Evolutionary conservation across 2,113 vertebrate genomes (phyloP).

Genomic region (Bujurquina vittata): DNA sequence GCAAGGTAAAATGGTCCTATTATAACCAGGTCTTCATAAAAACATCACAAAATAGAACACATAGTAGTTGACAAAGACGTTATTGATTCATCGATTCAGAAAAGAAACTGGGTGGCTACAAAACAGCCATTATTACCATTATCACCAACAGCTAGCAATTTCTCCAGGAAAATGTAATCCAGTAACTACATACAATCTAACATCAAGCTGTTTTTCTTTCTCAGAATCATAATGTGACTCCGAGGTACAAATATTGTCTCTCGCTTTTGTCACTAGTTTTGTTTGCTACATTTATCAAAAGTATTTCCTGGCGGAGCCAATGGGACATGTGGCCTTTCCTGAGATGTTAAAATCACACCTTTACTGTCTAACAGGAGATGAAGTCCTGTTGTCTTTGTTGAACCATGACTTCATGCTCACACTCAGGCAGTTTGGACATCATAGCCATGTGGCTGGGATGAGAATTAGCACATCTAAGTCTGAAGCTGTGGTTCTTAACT

Average conservation of each 20-base stretch:
- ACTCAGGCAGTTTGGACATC: neutral
- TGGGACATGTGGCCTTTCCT: too few relatives aligned
- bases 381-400: neutral
- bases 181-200: neutral
- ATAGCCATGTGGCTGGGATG: neutral
- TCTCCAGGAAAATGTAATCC: neutral
- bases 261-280: neutral
- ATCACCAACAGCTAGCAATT: neutral
- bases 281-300: neutral
- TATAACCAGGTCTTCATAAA: neutral
- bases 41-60: neutral
- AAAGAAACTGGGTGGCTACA: neutral
- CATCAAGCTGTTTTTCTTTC: neutral
- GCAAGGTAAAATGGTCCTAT: neutral
- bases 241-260: neutral
- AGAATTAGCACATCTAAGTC: neutral
- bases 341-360: neutral
- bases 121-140: neutral
- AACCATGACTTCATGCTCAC: neutral
- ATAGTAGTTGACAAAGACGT: neutral
- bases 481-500: neutral
- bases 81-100: neutral
- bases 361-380: neutral
- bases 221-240: neutral
- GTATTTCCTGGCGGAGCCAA: too few relatives aligned